These are phyloP conservation scores for Bovichtus diacanthus DNA, from an alignment of 2,797 vertebrate genomes.

Conservation along the genomic window DNA sequence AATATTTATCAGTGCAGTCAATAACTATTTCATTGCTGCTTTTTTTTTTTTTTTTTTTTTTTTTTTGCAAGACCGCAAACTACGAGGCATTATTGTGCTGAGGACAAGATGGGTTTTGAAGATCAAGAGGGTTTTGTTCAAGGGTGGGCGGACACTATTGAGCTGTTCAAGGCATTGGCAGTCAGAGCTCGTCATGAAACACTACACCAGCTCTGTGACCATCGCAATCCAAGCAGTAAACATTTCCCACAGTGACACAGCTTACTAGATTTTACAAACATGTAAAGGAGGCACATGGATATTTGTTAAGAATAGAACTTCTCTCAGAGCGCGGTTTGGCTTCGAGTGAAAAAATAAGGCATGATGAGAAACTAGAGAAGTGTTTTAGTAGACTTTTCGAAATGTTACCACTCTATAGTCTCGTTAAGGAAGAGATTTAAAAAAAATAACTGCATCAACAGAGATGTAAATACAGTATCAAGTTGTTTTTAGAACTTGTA, in stretches of 20 bases:
- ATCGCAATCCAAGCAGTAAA: conserved; percentile 42
- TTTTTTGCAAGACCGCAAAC: conserved; percentile 13
- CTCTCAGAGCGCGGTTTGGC: not conserved
- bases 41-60: too few relatives aligned
- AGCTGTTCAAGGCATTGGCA: conserved; percentile 64
- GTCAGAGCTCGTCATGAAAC: conserved; percentile 58
- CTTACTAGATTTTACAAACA: conserved; percentile 30
- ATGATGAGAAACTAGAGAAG: conserved; percentile 1
- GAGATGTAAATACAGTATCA: too few relatives aligned
- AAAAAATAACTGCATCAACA: too few relatives aligned
- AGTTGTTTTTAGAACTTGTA: too few relatives aligned
- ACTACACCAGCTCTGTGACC: conserved; percentile 57
- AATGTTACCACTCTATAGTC: not conserved
- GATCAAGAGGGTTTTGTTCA: conserved; percentile 42
- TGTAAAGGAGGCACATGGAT: conserved; percentile 22
- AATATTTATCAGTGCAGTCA: conserved; percentile 14
- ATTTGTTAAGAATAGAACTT: conserved; percentile 13
- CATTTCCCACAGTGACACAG: conserved; percentile 31
- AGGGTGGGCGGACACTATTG: conserved; percentile 49
- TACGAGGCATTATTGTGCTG: conserved; percentile 8
- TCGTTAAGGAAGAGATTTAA: too few relatives aligned
- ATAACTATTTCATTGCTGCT: not conserved
- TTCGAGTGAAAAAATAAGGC: not conserved
- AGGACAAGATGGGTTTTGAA: conserved; percentile 28
- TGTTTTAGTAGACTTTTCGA: not conserved